These are phyloP conservation scores for Melinopterus prodromus DNA, from an alignment of 2,888 invertebrate species.

Conservation along the genomic window DNA sequence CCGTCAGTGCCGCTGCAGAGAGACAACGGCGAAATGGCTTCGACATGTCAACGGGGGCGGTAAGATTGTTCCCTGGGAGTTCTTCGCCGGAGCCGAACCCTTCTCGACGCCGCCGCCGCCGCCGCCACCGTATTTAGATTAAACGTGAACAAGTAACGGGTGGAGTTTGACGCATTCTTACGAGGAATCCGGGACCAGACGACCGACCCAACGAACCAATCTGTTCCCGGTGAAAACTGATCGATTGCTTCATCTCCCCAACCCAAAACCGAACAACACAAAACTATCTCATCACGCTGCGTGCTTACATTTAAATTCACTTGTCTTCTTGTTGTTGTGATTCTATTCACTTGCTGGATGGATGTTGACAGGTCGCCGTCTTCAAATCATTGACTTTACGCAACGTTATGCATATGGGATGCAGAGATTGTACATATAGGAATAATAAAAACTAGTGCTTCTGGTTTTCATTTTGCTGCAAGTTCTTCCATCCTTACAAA, in stretches of 20 bases:
- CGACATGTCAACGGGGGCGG: constrained; percentile 6
- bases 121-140: constrained; percentile 42
- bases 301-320: neutral
- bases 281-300: neutral
- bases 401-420: no score
- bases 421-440: no score
- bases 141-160: constrained; percentile 44
- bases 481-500: no score
- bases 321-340: neutral
- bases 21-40: constrained; percentile 16
- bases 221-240: constrained; percentile 4
- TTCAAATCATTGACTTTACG: no score
- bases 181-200: constrained; percentile 32
- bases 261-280: neutral
- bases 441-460: no score
- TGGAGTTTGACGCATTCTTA: constrained; percentile 42
- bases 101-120: neutral
- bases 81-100: constrained; percentile 15
- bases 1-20: constrained; percentile 9
- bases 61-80: neutral
- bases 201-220: constrained; percentile 5
- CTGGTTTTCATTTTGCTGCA: no score
- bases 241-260: neutral
- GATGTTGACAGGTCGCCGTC: no score
- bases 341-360: neutral